phyloP scores from a whole-genome alignment of 1,140 invertebrate genomes.

The Steinernema feltiae region DNA sequence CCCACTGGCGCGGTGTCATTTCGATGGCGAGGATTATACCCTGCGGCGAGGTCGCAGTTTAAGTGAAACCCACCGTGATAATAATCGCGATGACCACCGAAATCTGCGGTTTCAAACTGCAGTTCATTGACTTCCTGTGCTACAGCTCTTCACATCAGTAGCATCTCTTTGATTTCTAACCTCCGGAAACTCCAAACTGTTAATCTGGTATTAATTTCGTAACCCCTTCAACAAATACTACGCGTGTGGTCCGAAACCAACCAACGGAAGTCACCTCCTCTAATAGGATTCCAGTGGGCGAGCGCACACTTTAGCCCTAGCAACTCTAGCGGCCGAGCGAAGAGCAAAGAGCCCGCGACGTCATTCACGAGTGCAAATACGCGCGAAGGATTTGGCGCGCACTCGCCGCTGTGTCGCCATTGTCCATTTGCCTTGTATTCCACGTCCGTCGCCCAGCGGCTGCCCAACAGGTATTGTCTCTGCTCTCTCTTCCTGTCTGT shows the following conservation, averaged over 20 bases:
- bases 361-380: constrained; percentile 5
- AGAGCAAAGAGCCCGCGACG: not conserved
- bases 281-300: constrained; percentile 1
- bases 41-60: not conserved
- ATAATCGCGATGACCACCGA: not conserved
- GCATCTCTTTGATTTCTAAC: too few relatives aligned
- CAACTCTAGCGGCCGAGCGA: not conserved
- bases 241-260: not conserved
- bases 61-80: not conserved
- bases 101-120: not conserved
- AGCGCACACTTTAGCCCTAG: not conserved
- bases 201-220: not conserved
- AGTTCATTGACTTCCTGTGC: not conserved
- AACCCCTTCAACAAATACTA: not conserved
- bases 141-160: not conserved
- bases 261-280: not conserved
- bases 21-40: not conserved
- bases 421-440: constrained; percentile 7
- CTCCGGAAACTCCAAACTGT: not conserved
- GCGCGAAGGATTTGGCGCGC: constrained; percentile 1
- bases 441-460: not conserved
- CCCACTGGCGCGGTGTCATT: not conserved
- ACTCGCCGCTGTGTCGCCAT: not conserved
- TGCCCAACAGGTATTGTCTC: not conserved
- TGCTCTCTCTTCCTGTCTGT: not conserved